Evolutionary conservation across 2,888 invertebrate species (phyloP), one percentile per base, ranked within the genome.

Genomic region (Eupithecia vulgata): DNA sequence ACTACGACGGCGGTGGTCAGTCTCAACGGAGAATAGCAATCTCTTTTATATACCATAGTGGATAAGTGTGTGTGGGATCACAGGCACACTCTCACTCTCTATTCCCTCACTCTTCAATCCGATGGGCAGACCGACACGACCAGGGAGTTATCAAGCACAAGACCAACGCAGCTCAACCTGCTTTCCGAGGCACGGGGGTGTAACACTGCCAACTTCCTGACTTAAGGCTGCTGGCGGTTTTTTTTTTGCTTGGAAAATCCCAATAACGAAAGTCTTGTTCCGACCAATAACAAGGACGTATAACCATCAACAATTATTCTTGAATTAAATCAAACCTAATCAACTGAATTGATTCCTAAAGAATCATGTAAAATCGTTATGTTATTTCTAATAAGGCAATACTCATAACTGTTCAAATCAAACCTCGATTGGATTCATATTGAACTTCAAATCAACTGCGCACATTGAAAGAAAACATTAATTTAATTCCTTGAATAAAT

Each of bases 391-490:
- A 21, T 25, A 21, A 12, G 25, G 25, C 5, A 25, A 25, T 13
- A 13, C 57, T 25, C 25, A 30, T 59, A 15, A 30, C 30, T 34
- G 61, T 61, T 61, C 30, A 34, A 61, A 61, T 61, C 34, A 61
- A 13, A 61, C 2, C 61, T 61, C 25, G 52, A 57, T 57, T 25
- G 57, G 57, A 25, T 25, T 57, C 25, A 57, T 57, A 57, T 57
- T 57, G 10, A 57, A 57, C 17, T 61, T 61, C 61, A 61, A 61
- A 68, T 68, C 13, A 37, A 68, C 13, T 25, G 61, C 25, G 25
- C 40, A 61, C n/a, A 68, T 68, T 57, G 37, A 68, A 68, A 21
- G 57, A 68, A 68, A 68, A 68, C 57, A 68, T n/a, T 57, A 57
- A 52, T 37, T 61, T 61, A 34, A 61, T 61, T 61, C 15, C 42